These are phyloP conservation scores for Hephaestus fuliginosus DNA, from an alignment of 2,797 vertebrate species.

Conservation along the genomic window DNA sequence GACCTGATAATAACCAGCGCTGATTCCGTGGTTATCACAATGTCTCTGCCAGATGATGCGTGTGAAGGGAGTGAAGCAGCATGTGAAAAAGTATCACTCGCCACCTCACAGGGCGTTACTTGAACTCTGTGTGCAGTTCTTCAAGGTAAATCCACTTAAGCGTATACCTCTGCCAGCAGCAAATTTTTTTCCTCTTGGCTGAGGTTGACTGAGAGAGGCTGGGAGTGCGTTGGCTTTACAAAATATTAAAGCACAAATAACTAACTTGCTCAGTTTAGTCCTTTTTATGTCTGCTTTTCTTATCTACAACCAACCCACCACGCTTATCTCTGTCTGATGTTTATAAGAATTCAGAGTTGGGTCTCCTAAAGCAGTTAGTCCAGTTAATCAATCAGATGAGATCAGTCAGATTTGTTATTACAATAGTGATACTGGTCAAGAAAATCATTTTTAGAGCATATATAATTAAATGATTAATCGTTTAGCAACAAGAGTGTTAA, in stretches of 20 bases:
- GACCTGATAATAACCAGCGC: slow-evolving; percentile 27
- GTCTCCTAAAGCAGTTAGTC: neutral
- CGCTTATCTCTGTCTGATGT: slow-evolving; percentile 29
- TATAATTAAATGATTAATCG: neutral
- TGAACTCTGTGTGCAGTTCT: slow-evolving; percentile 32
- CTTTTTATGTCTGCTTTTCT: neutral
- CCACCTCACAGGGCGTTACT: neutral
- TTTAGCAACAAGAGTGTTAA: neutral
- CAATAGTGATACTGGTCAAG: neutral
- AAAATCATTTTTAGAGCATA: neutral
- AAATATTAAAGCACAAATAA: neutral
- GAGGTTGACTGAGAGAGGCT: slow-evolving; percentile 2
- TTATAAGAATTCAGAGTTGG: slow-evolving; percentile 7
- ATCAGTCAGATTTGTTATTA: neutral
- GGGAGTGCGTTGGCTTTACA: neutral
- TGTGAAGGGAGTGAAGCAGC: neutral
- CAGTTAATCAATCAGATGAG: neutral
- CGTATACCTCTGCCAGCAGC: neutral
- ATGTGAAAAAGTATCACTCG: slow-evolving; percentile 22
- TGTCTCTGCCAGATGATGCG: slow-evolving; percentile 16
- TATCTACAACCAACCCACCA: slow-evolving; percentile 12
- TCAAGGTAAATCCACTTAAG: slow-evolving; percentile 31
- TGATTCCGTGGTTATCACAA: slow-evolving; percentile 1
- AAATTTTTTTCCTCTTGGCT: neutral
- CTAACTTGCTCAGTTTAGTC: neutral